A percentile compares a stretch with the other conserved stretches of the same genome.
These are phyloP conservation scores for Poecilus cupreus DNA, from an alignment of 2,888 invertebrate genomes.

Conservation along the genomic window DNA sequence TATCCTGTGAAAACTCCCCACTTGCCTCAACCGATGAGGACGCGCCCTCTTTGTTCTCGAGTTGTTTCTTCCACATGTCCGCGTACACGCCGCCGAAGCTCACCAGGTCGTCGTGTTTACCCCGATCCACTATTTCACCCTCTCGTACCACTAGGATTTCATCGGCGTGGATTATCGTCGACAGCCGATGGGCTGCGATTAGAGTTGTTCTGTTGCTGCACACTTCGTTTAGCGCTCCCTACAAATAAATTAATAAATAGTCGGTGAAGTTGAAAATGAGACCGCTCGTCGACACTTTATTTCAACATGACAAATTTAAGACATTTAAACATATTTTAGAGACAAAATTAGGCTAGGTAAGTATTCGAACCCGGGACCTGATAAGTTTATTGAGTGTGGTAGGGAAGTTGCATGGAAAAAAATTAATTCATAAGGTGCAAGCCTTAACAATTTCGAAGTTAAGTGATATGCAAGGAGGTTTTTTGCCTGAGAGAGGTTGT, in stretches of 20 bases:
- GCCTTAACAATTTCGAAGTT: too few species aligned
- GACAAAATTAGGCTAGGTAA: too few species aligned
- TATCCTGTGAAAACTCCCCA: slow-evolving; percentile 46
- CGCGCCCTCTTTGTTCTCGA: slow-evolving; percentile 73
- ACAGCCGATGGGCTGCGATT: slow-evolving; percentile 95
- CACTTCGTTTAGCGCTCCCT: slow-evolving; percentile 84
- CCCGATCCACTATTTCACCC: slow-evolving; percentile 93
- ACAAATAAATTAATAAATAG: slow-evolving; percentile 63
- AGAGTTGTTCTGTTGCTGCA: slow-evolving; percentile 93
- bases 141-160: slow-evolving; percentile 95
- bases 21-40: slow-evolving; percentile 67
- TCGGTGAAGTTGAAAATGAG: too few species aligned
- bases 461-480: too few species aligned
- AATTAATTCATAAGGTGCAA: too few species aligned
- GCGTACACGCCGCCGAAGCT: slow-evolving; percentile 85
- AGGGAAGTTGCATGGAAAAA: too few species aligned
- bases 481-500: too few species aligned
- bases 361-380: too few species aligned
- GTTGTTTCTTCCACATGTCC: slow-evolving; percentile 95
- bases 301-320: too few species aligned
- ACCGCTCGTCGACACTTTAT: too few species aligned
- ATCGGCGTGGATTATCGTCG: slow-evolving; percentile 95
- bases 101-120: slow-evolving; percentile 86
- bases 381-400: too few species aligned
- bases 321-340: too few species aligned